These are phyloP conservation scores for Pachliopta kotzebuea DNA, from an alignment of 2,888 invertebrate species.

Conservation along the genomic window DNA sequence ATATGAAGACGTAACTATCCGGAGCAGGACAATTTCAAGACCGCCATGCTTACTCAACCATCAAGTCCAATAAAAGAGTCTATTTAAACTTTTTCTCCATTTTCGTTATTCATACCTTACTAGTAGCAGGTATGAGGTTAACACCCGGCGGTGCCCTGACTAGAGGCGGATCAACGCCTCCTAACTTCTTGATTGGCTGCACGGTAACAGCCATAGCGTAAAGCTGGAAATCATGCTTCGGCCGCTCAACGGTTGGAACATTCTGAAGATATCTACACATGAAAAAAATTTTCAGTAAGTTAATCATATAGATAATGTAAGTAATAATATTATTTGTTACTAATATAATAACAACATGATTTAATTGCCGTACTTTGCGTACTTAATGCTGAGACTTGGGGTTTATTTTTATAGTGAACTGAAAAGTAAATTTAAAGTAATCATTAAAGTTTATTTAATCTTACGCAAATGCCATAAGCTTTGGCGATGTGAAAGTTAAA, in stretches of 20 bases:
- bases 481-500: slow-evolving; percentile 72
- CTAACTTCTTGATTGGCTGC: slow-evolving; percentile 55
- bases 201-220: slow-evolving; percentile 57
- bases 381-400: no score
- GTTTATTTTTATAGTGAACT: no score
- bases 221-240: slow-evolving; percentile 63
- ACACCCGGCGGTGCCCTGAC: slow-evolving; percentile 51
- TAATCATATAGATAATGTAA: no score
- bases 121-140: slow-evolving; percentile 63
- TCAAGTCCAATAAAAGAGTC: no score
- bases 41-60: no score
- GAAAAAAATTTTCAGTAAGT: neutral
- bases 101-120: slow-evolving; percentile 52
- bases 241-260: slow-evolving; percentile 56
- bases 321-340: no score
- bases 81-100: neutral
- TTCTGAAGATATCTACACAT: slow-evolving; percentile 72
- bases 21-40: no score
- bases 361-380: no score
- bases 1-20: no score
- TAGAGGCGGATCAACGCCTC: slow-evolving; percentile 52
- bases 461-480: slow-evolving; percentile 68
- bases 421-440: no score
- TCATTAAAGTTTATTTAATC: slow-evolving; percentile 34
- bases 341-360: no score